A percentile compares a stretch with the other conserved stretches of the same genome.
These are phyloP conservation scores for Oncorhynchus mykiss DNA, from an alignment of 2,113 vertebrate species.

Conservation along the genomic window DNA sequence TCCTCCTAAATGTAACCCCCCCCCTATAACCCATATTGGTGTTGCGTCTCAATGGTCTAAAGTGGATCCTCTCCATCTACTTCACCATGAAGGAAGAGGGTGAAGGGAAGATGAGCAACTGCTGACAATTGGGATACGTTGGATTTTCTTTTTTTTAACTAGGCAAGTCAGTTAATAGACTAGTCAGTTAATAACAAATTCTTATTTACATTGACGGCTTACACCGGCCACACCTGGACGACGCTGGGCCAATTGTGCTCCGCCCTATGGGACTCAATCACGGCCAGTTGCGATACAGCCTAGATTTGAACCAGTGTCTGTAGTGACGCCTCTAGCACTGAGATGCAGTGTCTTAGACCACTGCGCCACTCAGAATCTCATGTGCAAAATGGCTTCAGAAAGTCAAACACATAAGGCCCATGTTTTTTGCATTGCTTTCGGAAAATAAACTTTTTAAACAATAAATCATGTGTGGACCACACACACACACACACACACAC, in stretches of 20 bases:
- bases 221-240: too few relatives aligned
- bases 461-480: constrained; percentile 65
- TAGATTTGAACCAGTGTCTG: too few relatives aligned
- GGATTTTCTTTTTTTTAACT: neutral
- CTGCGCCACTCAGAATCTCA: constrained; percentile 26
- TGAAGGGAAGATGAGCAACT: neutral
- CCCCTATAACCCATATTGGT: constrained; percentile 22
- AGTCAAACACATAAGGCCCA: constrained; percentile 70
- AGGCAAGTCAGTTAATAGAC: too few relatives aligned
- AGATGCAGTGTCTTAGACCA: too few relatives aligned
- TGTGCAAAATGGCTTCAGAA: constrained; percentile 77
- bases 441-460: constrained; percentile 76
- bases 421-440: constrained; percentile 82
- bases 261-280: too few relatives aligned
- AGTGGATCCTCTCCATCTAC: constrained; percentile 41
- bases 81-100: neutral
- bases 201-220: too few relatives aligned
- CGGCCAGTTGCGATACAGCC: too few relatives aligned
- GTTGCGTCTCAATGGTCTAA: constrained; percentile 31
- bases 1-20: constrained; percentile 29
- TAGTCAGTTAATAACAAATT: too few relatives aligned
- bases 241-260: too few relatives aligned
- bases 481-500: constrained; percentile 49
- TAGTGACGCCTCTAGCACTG: too few relatives aligned
- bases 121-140: constrained; percentile 23